Evolutionary conservation across 2,113 vertebrate species (phyloP), one percentile per base, ranked within the genome.

Genomic region (Canis aureus): DNA sequence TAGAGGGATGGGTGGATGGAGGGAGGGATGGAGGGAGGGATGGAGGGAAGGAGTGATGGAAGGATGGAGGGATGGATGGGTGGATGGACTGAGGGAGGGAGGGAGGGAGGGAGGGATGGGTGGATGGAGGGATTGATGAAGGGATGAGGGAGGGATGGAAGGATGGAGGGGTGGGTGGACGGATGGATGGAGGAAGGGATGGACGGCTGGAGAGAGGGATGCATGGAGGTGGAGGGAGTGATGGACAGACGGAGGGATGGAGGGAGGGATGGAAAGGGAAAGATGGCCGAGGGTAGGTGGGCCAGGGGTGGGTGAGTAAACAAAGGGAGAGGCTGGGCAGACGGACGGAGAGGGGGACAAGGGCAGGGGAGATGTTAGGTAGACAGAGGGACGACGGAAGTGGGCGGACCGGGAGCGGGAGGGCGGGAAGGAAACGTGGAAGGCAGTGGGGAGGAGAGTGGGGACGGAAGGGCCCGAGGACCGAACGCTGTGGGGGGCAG

Each of bases 51-150:
- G 35, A 35, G 35, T 35, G 35, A 35, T 43, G 43, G 43, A 43
- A 1, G 5, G 43, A 43, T 5, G 43, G 5, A 43, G 43, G 5
- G 43, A 43, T 1, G 43, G 43, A 5, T 0, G 43, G 43, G 5
- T 5, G 43, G 43, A 43, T 5, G 43, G 43, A 43, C 0, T 5
- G 43, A 43, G 5, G 43, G 43, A 6, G 1, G 43, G 43, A 43
- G 1, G 43, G 43, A 43, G 5, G 43, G 5, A 43, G 5, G 5
- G 43, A 43, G 43, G 43, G 43, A 43, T 43, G 43, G 43, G 5
- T 43, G 43, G 43, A 43, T 43, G 43, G 43, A 43, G 43, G 43
- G 43, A 43, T 43, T 43, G 43, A 6, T 43, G 6, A 43, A 43
- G 43, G 43, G 43, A 43, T 43, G 43, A 43, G 43, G 43, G 43